Conservation (phyloP, 2,797 vertebrate species). For the Momotus momota region DNA sequence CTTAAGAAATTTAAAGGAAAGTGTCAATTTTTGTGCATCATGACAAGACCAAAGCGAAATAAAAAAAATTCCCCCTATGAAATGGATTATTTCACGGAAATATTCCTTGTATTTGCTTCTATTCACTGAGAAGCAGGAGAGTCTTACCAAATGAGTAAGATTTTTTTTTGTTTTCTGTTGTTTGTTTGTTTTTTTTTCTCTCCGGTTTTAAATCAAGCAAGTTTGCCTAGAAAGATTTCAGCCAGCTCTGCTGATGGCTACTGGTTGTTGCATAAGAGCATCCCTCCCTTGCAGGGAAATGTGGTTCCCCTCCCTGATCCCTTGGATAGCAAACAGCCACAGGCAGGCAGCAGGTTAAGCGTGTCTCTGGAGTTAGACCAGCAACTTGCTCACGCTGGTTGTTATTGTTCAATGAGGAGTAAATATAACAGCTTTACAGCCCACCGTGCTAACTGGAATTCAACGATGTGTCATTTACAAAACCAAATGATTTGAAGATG, state of each 20-base stretch:
- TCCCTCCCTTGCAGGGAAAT: not conserved
- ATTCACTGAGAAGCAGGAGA: not conserved
- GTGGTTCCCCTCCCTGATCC: not conserved
- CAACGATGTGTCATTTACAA: not conserved
- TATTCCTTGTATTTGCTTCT: not conserved
- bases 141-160: not conserved
- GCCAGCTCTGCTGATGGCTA: not conserved
- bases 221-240: not conserved
- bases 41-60: not conserved
- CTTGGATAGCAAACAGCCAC: not conserved
- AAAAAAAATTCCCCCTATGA: not conserved
- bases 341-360: fast-evolving
- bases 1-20: not conserved
- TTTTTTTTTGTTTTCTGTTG: too few relatives aligned
- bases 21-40: not conserved
- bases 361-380: not conserved
- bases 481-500: not conserved
- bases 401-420: not conserved
- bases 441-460: not conserved
- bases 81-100: not conserved
- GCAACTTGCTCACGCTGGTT: not conserved
- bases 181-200: too few relatives aligned
- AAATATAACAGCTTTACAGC: not conserved
- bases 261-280: not conserved
- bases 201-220: not conserved